Percentiles rank a stretch among this genome's conserved stretches.
Evolutionary conservation across 2,113 vertebrate genomes (phyloP).

Genomic region (Leucosticte australis): DNA sequence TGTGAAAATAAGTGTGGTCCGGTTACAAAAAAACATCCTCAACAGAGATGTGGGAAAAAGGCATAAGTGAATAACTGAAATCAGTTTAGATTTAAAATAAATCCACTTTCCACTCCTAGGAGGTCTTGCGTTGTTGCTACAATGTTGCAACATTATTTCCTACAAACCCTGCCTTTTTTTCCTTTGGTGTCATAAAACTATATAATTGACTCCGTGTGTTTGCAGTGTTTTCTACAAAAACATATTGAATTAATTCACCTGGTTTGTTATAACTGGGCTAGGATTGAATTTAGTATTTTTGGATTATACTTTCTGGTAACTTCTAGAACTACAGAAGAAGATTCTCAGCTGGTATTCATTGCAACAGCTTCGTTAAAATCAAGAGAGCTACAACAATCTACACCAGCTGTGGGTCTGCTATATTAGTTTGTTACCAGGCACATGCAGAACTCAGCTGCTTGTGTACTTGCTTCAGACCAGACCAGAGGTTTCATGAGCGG

Average conservation of each 20-base stretch:
- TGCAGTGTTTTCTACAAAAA: not conserved
- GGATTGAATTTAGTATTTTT: not conserved
- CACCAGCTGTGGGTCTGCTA: not conserved
- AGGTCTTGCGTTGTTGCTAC: not conserved
- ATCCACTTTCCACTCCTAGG: not conserved
- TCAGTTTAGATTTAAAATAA: not conserved
- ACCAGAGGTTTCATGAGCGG: not conserved
- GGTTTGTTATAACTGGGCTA: not conserved
- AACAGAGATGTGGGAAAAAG: not conserved
- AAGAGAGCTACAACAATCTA: not conserved
- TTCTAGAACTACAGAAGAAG: not conserved
- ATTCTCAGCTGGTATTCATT: not conserved
- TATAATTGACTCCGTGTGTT: not conserved
- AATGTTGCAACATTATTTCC: not conserved
- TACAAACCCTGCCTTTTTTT: not conserved
- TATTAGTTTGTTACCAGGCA: not conserved
- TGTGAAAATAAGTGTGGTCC: not conserved
- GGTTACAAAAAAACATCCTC: not conserved
- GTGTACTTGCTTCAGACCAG: not conserved
- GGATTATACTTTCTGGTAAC: not conserved
- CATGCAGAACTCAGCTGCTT: not conserved
- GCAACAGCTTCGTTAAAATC: not conserved
- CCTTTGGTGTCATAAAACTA: not conserved
- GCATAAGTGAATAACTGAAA: not conserved
- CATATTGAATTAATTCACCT: not conserved